Percentiles rank a stretch among this genome's conserved stretches.
Evolutionary conservation across 2,113 vertebrate genomes (phyloP).

Genomic region (Pedetes capensis): DNA sequence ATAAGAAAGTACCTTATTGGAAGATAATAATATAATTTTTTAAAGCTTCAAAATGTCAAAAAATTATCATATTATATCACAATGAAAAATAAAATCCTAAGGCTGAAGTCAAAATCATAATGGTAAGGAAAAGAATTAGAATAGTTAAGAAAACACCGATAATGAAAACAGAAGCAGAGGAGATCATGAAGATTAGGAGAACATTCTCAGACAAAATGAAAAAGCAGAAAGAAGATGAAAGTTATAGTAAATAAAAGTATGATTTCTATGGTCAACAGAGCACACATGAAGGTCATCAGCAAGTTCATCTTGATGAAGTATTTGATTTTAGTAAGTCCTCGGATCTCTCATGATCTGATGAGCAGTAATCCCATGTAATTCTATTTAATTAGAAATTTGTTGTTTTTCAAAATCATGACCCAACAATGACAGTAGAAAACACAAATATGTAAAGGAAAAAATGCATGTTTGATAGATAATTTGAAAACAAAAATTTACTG

Average conservation of each 20-base stretch:
- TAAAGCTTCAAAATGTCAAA: background rate
- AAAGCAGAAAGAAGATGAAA: background rate
- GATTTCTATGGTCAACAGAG: background rate
- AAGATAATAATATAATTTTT: background rate
- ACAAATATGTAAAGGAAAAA: background rate
- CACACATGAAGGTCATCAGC: fast-evolving
- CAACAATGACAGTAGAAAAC: background rate
- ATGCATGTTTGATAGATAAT: background rate
- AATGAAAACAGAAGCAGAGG: background rate
- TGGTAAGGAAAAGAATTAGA: background rate
- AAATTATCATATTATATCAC: background rate
- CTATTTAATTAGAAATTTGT: background rate
- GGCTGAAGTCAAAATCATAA: background rate
- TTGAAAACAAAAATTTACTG: background rate
- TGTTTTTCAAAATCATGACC: background rate
- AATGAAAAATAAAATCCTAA: background rate
- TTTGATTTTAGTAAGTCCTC: background rate
- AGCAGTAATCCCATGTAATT: background rate
- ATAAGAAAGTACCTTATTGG: background rate
- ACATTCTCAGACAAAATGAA: background rate
- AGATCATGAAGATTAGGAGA: background rate
- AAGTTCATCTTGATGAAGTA: background rate
- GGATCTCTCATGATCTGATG: background rate
- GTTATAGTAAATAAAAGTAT: background rate
- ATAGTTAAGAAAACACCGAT: background rate